Evolutionary conservation across 2,888 invertebrate genomes (phyloP), one percentile per base, ranked within the genome.

Genomic region (Drosophila meridiana): DNA sequence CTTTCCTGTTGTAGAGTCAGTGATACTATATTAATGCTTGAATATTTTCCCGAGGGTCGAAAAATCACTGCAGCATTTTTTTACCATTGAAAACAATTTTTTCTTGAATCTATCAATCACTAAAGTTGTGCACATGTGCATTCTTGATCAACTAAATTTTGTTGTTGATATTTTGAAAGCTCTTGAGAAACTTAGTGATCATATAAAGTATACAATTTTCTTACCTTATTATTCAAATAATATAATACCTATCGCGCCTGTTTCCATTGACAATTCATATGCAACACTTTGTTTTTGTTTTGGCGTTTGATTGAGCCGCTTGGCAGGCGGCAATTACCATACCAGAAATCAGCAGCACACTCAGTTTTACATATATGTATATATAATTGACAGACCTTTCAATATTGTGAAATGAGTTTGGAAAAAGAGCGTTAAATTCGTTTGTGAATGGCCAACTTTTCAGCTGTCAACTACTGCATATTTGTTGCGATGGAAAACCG

Each of bases 351-450:
- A 71, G 64, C 79, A 67, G 40, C 69, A 28, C 32, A 75, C 56
- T 63, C 26, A 45, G 3, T 43, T 26, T 28, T 28, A 48, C 38
- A 6, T 55, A 40, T 47, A 32, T 55, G 48, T 20, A 53, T 45
- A 13, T 67, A 59, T 84, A 87, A 87, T 87, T 89, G 89, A 85
- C 82, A 89, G 80, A 82, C 83, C 85, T 85, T 87, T 85, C 82
- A 76, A 87, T 89, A 68, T 87, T 87, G 34, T 82, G 89, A 85
- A 89, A 85, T 76, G 68, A 75, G 76, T 72, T 69, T 55, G 34
- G 42, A 66, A 72, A 79, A 68, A 75, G 69, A 74, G 76, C 72
- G 59, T 83, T 30, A 74, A 80, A 71, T 76, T 67, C 58, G 60
- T 82, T 82, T 74, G 77, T 70, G 84, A 87, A 87, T 47, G 71